Evolutionary conservation across 2,888 invertebrate species (phyloP), one percentile per base, ranked within the genome.

Genomic region (Glomeris marginata): DNA sequence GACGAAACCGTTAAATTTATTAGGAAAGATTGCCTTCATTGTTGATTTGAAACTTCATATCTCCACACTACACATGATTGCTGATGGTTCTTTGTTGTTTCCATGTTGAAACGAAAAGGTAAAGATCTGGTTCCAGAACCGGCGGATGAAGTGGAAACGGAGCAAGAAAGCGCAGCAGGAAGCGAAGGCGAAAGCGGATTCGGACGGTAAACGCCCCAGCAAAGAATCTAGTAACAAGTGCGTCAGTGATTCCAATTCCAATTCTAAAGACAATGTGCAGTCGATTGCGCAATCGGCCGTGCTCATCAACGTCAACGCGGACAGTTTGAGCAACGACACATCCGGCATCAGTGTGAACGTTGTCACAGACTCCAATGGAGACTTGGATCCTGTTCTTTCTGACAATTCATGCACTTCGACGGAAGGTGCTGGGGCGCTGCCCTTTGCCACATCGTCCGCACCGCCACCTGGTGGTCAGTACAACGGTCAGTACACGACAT

Each of bases 81-180:
- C n/a, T 28, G 8, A 37, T 37, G 36, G 21, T 52, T 33, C 33
- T 71, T 71, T 50, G 15, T 49, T 50, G 44, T 66, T 61, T 33
- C 76, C 28, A 28, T 8, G 3, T 28, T 28, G 28, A 28, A 28
- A 28, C 28, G 28, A 8, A 16, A 53, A 92, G 86, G 92, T 92
- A 55, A 92, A 92, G 75, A 92, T 94, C 61, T 94, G 92, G 95
- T 97, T 97, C 69, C 95, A 97, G 76, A 95, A 95, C 68, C 77
- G 95, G 45, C 78, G 95, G 60, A 95, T 95, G 95, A 95, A 95
- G 66, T 94, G 94, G 92, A 97, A 97, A 67, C 74, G 97, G 11
- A 92, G 91, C 56, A 94, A 94, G 75, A 94, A 94, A 63, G 88
- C 90, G 0, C 88, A 88, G 65, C 85, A 59, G 40, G 63, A 57